Evolutionary conservation across 2,113 vertebrate species (phyloP).

Genomic region (Gallinago media): DNA sequence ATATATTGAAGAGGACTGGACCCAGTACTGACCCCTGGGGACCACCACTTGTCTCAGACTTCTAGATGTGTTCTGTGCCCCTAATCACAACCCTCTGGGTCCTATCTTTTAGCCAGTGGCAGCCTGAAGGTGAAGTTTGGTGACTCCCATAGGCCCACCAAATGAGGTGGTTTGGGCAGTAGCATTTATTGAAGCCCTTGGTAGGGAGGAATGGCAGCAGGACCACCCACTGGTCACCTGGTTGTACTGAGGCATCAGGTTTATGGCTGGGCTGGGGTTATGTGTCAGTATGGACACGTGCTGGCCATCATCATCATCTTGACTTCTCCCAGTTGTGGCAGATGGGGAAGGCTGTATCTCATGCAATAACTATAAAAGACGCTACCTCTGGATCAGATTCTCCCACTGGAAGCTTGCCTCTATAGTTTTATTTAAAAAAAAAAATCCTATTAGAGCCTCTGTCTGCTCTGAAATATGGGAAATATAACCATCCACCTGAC

Average conservation of each 20-base stretch:
- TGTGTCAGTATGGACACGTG: not conserved
- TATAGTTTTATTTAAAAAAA: not conserved
- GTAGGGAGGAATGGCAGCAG: not conserved
- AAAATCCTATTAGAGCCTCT: not conserved
- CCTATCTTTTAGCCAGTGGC: not conserved
- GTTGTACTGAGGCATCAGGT: not conserved
- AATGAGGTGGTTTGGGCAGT: not conserved
- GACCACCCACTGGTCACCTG: not conserved
- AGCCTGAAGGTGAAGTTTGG: not conserved
- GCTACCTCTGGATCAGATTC: not conserved
- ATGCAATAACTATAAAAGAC: not conserved
- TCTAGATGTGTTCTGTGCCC: too few relatives aligned
- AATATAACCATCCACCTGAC: not conserved
- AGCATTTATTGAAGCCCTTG: not conserved
- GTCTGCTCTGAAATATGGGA: not conserved
- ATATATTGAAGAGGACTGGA: too few relatives aligned
- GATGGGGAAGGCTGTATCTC: not conserved
- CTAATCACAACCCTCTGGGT: too few relatives aligned
- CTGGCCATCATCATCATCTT: not conserved
- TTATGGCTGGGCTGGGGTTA: not conserved
- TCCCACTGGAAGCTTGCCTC: not conserved
- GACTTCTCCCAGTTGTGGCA: not conserved
- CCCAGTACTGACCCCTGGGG: too few relatives aligned
- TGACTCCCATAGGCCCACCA: too few relatives aligned
- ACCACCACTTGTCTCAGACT: too few relatives aligned